Conservation (phyloP, 2,113 vertebrate genomes). For the Ascaphus truei region DNA sequence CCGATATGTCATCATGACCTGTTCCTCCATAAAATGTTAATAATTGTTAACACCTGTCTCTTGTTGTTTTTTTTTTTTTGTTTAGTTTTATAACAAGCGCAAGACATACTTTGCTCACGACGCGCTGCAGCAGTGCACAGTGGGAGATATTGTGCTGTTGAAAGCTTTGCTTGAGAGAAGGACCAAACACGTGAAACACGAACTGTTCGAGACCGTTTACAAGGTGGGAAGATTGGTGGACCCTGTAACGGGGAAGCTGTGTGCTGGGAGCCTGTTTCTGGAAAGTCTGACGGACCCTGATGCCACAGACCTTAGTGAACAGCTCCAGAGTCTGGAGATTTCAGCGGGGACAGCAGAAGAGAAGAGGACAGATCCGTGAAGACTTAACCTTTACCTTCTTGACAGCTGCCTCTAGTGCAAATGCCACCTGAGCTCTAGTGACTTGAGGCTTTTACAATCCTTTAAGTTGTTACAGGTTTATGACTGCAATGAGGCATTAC, state of each 20-base stretch:
- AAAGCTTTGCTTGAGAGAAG: slow-evolving; percentile 79
- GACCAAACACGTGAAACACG: slow-evolving; percentile 88
- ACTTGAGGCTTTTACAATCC: too few species aligned
- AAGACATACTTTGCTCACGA: slow-evolving; percentile 98
- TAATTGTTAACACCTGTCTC: too few species aligned
- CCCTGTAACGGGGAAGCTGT: slow-evolving; percentile 83
- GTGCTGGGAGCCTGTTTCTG: slow-evolving; percentile 74
- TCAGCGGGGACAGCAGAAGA: slow-evolving; percentile 51
- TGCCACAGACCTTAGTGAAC: slow-evolving; percentile 61
- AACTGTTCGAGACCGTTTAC: slow-evolving; percentile 87
- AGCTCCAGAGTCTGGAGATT: slow-evolving; percentile 70
- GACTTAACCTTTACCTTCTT: neutral
- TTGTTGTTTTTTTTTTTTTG: neutral
- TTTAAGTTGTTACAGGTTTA: too few species aligned
- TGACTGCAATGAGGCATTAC: too few species aligned
- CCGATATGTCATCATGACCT: too few species aligned
- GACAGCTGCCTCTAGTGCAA: neutral
- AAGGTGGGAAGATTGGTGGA: slow-evolving; percentile 90
- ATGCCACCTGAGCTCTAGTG: neutral
- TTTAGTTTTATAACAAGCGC: slow-evolving; percentile 91
- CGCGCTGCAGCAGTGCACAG: slow-evolving; percentile 76
- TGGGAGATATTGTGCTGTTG: slow-evolving; percentile 90
- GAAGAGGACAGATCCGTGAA: neutral
- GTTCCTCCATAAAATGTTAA: too few species aligned
- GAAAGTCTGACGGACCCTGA: slow-evolving; percentile 66